Percentiles rank a stretch among this genome's conserved stretches.
These are phyloP conservation scores for Polydrusus tereticollis DNA, from an alignment of 2,888 invertebrate species.

Conservation along the genomic window DNA sequence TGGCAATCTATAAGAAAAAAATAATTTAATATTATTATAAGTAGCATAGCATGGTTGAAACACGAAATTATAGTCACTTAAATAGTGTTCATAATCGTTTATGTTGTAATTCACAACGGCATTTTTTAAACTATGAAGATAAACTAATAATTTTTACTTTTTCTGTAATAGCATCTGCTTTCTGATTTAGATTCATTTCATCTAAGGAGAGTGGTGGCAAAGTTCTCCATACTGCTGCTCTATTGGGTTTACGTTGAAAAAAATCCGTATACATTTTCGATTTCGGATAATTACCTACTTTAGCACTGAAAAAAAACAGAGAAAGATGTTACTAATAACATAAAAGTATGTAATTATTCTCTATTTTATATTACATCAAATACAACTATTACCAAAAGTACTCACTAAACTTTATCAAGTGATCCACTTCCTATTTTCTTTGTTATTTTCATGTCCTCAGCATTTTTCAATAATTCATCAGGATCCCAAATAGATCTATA, in stretches of 20 bases:
- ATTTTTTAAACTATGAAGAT: too few species aligned
- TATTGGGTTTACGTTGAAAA: conserved; percentile 60
- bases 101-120: too few species aligned
- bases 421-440: not conserved
- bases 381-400: not conserved
- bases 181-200: conserved; percentile 62
- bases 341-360: too few species aligned
- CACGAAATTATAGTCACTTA: too few species aligned
- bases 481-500: not conserved
- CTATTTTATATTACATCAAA: too few species aligned
- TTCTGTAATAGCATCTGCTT: conserved; percentile 62
- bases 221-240: conserved; percentile 63
- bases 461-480: not conserved
- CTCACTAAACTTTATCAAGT: conserved; percentile 21
- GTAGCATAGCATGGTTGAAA: too few species aligned
- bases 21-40: not conserved
- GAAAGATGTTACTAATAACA: too few species aligned
- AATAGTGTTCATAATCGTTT: too few species aligned
- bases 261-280: conserved; percentile 59
- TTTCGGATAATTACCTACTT: conserved; percentile 3
- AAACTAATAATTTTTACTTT: conserved; percentile 51
- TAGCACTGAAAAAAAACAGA: not conserved
- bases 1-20: conserved; percentile 59
- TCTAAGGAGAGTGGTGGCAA: conserved; percentile 61
- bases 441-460: not conserved